Conservation (phyloP, 2,888 invertebrate genomes). For the Lypha dubia region DNA sequence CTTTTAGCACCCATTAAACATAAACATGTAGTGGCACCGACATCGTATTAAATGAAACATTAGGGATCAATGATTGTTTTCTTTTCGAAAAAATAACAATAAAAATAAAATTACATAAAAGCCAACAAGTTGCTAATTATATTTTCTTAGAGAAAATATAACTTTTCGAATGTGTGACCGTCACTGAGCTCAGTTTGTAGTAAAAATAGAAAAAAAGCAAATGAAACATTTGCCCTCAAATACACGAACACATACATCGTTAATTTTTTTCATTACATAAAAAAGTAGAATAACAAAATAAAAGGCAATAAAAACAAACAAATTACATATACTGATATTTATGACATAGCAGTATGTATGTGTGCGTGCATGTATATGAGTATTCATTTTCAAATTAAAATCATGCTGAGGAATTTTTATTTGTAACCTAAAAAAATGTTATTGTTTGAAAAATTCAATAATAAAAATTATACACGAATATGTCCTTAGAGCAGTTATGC, state of each 20-base stretch:
- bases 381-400: too few species aligned
- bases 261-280: neutral
- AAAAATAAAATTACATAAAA: neutral
- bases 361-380: too few species aligned
- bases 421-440: neutral
- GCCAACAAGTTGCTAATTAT: conserved; percentile 32
- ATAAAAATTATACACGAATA: too few species aligned
- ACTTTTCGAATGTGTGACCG: conserved; percentile 4
- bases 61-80: neutral
- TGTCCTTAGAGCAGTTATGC: too few species aligned
- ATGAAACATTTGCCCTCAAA: conserved; percentile 13
- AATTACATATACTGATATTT: neutral
- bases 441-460: too few species aligned
- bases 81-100: neutral
- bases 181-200: neutral
- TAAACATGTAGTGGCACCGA: neutral
- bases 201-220: neutral
- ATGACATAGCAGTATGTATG: too few species aligned
- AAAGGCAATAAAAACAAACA: neutral
- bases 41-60: neutral
- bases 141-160: neutral
- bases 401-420: too few species aligned
- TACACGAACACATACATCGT: neutral
- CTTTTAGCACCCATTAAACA: neutral
- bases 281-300: neutral